Base-by-base conservation (phyloP, 2,113 vertebrate genomes). In the Oriolus oriolus region DNA sequence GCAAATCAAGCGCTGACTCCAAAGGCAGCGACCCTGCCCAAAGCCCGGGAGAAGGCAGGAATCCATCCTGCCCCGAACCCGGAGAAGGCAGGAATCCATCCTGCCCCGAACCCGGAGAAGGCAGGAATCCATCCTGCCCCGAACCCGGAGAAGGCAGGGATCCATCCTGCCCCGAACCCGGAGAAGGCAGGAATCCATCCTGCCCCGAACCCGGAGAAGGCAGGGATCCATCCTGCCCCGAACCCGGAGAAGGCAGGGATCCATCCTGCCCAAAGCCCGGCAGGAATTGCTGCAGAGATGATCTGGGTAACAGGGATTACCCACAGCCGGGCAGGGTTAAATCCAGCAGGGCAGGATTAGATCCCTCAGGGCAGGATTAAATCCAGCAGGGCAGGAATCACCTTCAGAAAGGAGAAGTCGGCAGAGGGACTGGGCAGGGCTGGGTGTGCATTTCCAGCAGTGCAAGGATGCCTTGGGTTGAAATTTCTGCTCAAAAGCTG, bases 331-430 rank as follows among this genome's bases (percentile, higher is more conserved):
- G 66, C 87, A 78, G 93, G 82, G 91, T 63, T 30, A 19, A 39
- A 60, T 13, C 80, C 65, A 42, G 61, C 70, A 8, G 8, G 3
- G 84, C 84, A 83, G 89, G 84, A 94, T n/a, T n/a, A n/a, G n/a
- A n/a, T n/a, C n/a, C n/a, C n/a, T n/a, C n/a, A n/a, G 54, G 52
- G 66, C 87, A 78, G 93, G 82, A 92, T 63, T 30, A 19, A 39
- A 60, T 13, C 80, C 65, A 42, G 61, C 70, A 8, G 8, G 3
- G 84, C 84, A 83, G 89, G 84, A 94, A 77, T 79, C 47, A 49
- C 63, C 60, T 35, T 13, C 60, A 66, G 42, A 84, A 92, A 92
- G 53, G 61, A 61, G 39, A 89, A 66, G 35, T 1, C 54, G 35
- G 5, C 77, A 11, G 5, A 19, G 59, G 39, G 11, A 15, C 11